Base-by-base conservation (phyloP, 2,113 vertebrate genomes). In the Platycercus adscitus region DNA sequence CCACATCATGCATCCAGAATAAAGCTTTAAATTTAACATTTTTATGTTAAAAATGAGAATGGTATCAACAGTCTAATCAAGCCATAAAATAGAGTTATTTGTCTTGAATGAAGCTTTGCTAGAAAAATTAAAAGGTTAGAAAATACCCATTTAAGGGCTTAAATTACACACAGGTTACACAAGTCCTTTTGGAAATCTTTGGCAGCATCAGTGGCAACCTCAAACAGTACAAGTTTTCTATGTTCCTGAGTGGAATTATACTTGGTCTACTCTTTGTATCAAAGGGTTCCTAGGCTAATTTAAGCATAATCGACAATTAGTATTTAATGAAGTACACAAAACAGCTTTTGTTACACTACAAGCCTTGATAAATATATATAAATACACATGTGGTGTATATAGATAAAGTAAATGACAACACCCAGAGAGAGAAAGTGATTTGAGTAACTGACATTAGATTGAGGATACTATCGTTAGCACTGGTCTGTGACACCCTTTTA, bases 331-430 rank as follows among this genome's bases (percentile, higher is more conserved):
- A 77, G 31, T 6, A 76, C 2, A 55, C 7, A 50, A 16, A 82
- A 2, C 2, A 8, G 7, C 35, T 80, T 63, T 69, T 31, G 3
- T n/a, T 82, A 35, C 17, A 63, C 16, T 43, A 43, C 3, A 35
- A 50, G 41, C 70, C 60, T n/a, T 43, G 21, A 64, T 23, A 16
- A 6, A 31, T 6, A 39, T 6, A 28, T 2, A 43, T 2, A 25
- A 31, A 71, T 6, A 66, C 11, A 37, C 2, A 20, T 3, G 7
- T 70, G 1, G 1, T 2, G n/a, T 2, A 41, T 1, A 25, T 1
- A 50, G 12, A 44, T 18, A 60, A 0, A 47, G 35, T 7, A 47
- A 60, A 50, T 7, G 3, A 37, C 44, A 33, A 11, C 7, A 55
- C 33, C 10, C 8, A 60, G 5, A 52, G 1, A 25, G 52, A 52